phyloP scores from a whole-genome alignment of 2,113 vertebrate species.

The Triplophysa dalaica region DNA sequence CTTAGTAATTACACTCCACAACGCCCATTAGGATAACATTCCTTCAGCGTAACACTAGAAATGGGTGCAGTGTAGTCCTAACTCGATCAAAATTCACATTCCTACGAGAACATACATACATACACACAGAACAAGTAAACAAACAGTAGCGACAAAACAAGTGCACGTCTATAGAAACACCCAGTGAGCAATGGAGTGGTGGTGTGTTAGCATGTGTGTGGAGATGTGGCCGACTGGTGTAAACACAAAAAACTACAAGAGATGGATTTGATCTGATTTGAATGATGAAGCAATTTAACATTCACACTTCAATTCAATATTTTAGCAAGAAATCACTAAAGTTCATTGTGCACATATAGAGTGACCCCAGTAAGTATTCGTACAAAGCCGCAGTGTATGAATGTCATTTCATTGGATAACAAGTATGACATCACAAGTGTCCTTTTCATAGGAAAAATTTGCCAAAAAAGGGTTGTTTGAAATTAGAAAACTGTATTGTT shows the following conservation, averaged over 20 bases:
- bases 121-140: conserved; percentile 30
- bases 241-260: conserved; percentile 21
- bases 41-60: conserved; percentile 1
- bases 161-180: conserved; percentile 40
- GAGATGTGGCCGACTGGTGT: conserved; percentile 48
- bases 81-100: background rate
- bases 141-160: conserved; percentile 36
- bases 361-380: too few species aligned
- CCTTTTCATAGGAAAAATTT: too few species aligned
- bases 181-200: conserved; percentile 49
- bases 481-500: too few species aligned
- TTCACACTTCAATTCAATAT: conserved; percentile 9
- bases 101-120: conserved; percentile 2
- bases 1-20: conserved; percentile 20
- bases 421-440: too few species aligned
- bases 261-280: conserved; percentile 14
- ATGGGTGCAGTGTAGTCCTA: background rate
- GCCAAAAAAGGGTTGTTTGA: too few species aligned
- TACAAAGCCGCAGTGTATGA: too few species aligned
- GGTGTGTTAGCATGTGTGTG: conserved; percentile 18
- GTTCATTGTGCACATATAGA: background rate
- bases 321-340: background rate
- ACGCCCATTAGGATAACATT: conserved; percentile 16
- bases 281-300: conserved; percentile 5
- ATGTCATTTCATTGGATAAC: too few species aligned